Evolutionary conservation across 1,140 invertebrate genomes (phyloP), one percentile per base, ranked within the genome.

Genomic region (Drosophila grimshawi): DNA sequence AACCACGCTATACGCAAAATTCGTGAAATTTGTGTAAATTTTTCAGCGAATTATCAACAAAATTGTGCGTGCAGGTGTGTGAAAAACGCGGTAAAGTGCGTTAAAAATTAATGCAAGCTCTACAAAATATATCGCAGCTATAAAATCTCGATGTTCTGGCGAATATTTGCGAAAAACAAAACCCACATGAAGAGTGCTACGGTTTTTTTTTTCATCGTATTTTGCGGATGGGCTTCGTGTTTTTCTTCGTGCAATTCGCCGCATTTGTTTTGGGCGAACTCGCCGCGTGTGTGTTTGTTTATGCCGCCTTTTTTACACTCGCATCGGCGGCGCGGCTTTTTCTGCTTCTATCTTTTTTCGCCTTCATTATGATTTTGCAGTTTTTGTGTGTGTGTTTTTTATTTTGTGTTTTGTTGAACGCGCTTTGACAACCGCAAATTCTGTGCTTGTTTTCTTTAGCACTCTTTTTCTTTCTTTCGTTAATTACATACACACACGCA

Each of bases 1-100:
- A 89, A 89, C 85, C 85, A 89, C 85, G 85, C 85, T 89, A 82
- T 88, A 86, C 83, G 83, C 82, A 79, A 86, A 88, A 85, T 89
- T 80, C 85, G 74, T 72, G 69, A 80, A 80, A 83, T 85, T 78
- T 72, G 80, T 89, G 70, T 77, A 86, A 85, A 80, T 80, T 86
- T 83, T 83, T 73, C 43, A 68, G 56, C 57, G 39, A 88, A 78
- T 86, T 89, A 88, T 86, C 80, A 86, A 89, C 85, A 83, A 89
- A 83, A 89, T 89, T 89, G 75, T 66, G 78, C 61, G 73, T 59
- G 71, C 66, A 68, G 81, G 19, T 76, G 71, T 80, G 33, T 76
- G 78, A 89, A 89, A 88, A 85, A 69, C 70, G 78, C 64, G 66
- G 78, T 71, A 88, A 89, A 89, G 61, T 71, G 70, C 72, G 80